phyloP scores from a whole-genome alignment of 2,113 vertebrate genomes.

The Vanacampus margaritifer region DNA sequence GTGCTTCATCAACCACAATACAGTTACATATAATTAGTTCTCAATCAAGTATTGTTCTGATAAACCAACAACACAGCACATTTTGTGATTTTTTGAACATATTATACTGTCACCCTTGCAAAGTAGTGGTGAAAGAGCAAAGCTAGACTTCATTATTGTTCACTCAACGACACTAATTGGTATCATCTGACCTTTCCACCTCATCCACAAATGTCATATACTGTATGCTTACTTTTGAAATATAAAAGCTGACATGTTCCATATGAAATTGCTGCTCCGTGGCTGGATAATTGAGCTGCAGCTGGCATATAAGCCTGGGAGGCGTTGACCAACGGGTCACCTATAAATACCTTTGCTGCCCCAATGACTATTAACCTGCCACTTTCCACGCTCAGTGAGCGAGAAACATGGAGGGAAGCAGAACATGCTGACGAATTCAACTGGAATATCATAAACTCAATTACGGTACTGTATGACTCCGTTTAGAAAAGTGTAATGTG shows the following conservation, averaged over 20 bases:
- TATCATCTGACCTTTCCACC: conserved; percentile 28
- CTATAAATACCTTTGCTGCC: conserved; percentile 58
- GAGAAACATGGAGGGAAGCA: neutral
- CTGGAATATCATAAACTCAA: conserved; percentile 34
- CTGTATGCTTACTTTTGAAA: conserved; percentile 15
- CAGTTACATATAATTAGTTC: neutral
- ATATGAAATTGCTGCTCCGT: conserved; percentile 39
- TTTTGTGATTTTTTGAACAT: conserved; percentile 3
- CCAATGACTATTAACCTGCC: conserved; percentile 38
- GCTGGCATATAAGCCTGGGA: conserved; percentile 44
- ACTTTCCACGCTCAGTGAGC: conserved; percentile 32
- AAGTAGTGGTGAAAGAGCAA: conserved; percentile 22
- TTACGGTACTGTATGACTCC: conserved; percentile 33
- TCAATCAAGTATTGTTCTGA: neutral
- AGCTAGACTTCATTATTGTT: conserved; percentile 13
- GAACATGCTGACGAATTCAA: conserved; percentile 42
- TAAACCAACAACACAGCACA: neutral
- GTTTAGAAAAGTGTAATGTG: conserved; percentile 5
- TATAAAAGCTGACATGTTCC: conserved; percentile 41
- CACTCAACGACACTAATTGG: conserved; percentile 17
- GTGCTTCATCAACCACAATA: too few species aligned
- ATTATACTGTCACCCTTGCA: conserved; percentile 25
- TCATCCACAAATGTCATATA: conserved; percentile 17
- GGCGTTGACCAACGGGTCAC: conserved; percentile 48
- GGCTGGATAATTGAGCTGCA: conserved; percentile 56